These are phyloP conservation scores for Hyalella azteca DNA, from an alignment of 2,888 invertebrate genomes.

Conservation along the genomic window DNA sequence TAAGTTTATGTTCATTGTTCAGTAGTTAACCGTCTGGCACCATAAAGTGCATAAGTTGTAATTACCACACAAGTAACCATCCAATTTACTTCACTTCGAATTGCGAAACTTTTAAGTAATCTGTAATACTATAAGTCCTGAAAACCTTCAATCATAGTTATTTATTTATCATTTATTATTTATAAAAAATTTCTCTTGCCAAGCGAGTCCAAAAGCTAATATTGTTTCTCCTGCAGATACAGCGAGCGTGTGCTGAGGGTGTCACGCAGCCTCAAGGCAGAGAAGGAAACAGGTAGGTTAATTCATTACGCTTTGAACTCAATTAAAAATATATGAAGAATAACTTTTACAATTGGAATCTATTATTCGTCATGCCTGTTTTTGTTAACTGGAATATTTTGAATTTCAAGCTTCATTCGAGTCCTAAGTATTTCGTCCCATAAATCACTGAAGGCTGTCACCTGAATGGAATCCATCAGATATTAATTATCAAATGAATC, in stretches of 20 bases:
- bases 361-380: neutral
- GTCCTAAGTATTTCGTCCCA: neutral
- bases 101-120: no score
- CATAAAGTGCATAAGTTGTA: no score
- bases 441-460: neutral
- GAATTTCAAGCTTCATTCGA: neutral
- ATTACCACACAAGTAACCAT: no score
- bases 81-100: no score
- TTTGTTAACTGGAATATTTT: neutral
- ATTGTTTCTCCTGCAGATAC: no score
- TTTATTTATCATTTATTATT: no score
- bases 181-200: no score
- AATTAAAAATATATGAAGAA: neutral
- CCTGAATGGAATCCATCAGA: neutral
- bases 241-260: constrained; percentile 43
- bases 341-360: neutral
- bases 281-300: constrained; percentile 41
- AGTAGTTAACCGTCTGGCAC: no score
- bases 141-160: no score
- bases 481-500: neutral
- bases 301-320: neutral
- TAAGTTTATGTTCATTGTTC: no score
- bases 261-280: constrained; percentile 40
- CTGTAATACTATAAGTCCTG: no score
- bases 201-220: no score